These are phyloP conservation scores for Chalcis sispes DNA, from an alignment of 2,888 invertebrate genomes.

Conservation along the genomic window DNA sequence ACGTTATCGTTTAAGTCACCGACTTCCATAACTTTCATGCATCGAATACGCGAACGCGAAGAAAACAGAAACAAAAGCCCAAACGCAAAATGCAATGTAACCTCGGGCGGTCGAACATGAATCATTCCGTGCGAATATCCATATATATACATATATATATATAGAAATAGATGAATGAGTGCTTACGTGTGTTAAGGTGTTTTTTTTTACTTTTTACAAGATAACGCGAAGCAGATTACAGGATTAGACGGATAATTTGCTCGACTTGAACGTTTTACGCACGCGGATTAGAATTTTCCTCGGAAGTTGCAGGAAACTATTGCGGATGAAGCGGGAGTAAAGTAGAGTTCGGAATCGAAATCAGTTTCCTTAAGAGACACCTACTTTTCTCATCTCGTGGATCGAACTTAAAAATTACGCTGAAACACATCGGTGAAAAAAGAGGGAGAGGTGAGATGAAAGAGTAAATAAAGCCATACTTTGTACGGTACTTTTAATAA, in stretches of 20 bases:
- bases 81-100: neutral
- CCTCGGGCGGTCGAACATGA: neutral
- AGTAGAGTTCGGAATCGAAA: neutral
- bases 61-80: neutral
- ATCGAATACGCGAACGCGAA: neutral
- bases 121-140: slow-evolving; percentile 29
- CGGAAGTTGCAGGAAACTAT: slow-evolving; percentile 11
- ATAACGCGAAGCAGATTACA: too few relatives aligned
- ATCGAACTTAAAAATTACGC: neutral
- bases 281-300: slow-evolving; percentile 13
- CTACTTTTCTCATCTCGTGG: neutral
- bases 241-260: too few relatives aligned
- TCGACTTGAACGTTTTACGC: too few relatives aligned
- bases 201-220: slow-evolving; percentile 27
- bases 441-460: neutral
- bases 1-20: neutral
- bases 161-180: too few relatives aligned
- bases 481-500: slow-evolving; percentile 37
- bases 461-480: slow-evolving; percentile 25
- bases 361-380: too few relatives aligned
- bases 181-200: too few relatives aligned
- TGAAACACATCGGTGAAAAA: neutral
- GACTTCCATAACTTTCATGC: too few relatives aligned
- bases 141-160: too few relatives aligned
- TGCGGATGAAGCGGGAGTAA: neutral